Evolutionary conservation across 2,797 vertebrate species (phyloP), one percentile per base, ranked within the genome.

Genomic region (Megaceryle alcyon): DNA sequence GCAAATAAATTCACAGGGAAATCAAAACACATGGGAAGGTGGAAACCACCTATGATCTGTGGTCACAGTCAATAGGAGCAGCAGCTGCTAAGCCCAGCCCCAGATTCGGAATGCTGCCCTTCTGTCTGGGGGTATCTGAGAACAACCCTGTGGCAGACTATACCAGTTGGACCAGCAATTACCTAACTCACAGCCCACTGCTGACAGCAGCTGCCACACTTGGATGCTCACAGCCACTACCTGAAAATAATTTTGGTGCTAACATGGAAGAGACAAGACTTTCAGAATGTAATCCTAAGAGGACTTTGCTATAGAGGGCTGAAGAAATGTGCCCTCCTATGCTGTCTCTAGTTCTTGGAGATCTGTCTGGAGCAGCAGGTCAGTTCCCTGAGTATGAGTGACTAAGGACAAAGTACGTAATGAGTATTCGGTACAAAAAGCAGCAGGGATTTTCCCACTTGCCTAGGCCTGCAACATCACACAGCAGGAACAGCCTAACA

Each of bases 21-120:
- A 82, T 13, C 4, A 46, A 89, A 73, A 33, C 12, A 26, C 6
- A 19, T 12, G 4, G 9, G 6, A 35, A 46, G 10, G 21, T 23
- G 1, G 4, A 48, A 63, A 68, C 8, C 19, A 18, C 35, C 9
- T 22, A 23, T 12, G 28, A 3, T 26, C 3, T 6, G 1, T 0
- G 0, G 17, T 28, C 8, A 1, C 15, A 23, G 29, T 25, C 49
- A 56, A 14, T 0, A 54, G 31, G 9, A 56, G 17, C 17, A 66
- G 63, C 26, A 69, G 44, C 25, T 31, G 59, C 39, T 15, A 12
- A 48, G 33, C 23, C 19, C 37, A 63, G 29, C 21, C 29, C 26
- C 14, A 28, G 37, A 26, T 29, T 51, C 0, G 0, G 14, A 10
- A 16, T 3, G 4, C 18, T 48, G 48, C 31, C 14, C 39, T 35